Conservation (phyloP, 2,888 invertebrate species). For the Chloromyia formosa region DNA sequence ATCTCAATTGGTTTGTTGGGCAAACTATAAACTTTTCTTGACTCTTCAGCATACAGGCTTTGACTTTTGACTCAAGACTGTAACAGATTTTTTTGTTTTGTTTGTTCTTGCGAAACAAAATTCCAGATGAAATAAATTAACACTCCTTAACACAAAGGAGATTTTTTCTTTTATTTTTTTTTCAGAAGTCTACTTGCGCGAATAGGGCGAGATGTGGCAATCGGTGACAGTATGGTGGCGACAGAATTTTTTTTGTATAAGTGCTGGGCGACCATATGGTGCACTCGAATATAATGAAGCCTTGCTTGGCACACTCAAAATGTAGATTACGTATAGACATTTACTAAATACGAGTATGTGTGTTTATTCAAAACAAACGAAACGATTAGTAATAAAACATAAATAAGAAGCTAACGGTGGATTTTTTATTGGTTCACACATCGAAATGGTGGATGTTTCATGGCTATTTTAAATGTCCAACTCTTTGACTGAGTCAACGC, state of each 20-base stretch:
- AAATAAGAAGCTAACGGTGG: constrained; percentile 13
- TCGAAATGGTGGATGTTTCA: too few relatives aligned
- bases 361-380: constrained; percentile 4
- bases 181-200: too few relatives aligned
- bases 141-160: constrained; percentile 2
- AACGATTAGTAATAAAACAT: constrained; percentile 7
- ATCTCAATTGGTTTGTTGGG: constrained; percentile 28
- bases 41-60: background rate
- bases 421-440: constrained; percentile 13
- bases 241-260: background rate
- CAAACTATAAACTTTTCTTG: constrained; percentile 10
- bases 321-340: too few relatives aligned
- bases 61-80: background rate
- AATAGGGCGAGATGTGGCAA: too few relatives aligned
- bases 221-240: too few relatives aligned
- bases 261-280: background rate
- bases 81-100: constrained; percentile 11
- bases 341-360: too few relatives aligned
- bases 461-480: too few relatives aligned
- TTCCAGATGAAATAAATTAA: background rate
- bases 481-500: too few relatives aligned
- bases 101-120: background rate
- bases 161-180: too few relatives aligned
- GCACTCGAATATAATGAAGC: too few relatives aligned
- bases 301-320: too few relatives aligned